A percentile compares a stretch with the other conserved stretches of the same genome.
Evolutionary conservation across 2,888 invertebrate genomes (phyloP).

Genomic region (Scrobipalpa atriplicella): DNA sequence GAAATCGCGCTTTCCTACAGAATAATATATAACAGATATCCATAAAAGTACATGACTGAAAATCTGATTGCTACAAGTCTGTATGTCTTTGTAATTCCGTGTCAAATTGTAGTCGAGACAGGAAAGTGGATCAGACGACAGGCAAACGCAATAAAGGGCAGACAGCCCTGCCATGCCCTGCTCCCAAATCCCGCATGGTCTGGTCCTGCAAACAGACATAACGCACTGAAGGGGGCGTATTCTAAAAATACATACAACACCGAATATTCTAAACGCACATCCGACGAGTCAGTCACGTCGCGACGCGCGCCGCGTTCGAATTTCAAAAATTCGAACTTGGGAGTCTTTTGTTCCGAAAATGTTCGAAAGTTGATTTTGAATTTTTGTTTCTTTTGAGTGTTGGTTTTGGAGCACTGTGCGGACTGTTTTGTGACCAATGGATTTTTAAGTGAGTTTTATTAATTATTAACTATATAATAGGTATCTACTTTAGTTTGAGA

Average conservation of each 20-base stretch:
- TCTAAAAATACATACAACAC: slow-evolving; percentile 71
- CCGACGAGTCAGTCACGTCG: slow-evolving; percentile 62
- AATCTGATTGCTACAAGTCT: too few species aligned
- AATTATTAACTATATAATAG: not conserved
- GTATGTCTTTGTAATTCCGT: too few species aligned
- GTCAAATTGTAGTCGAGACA: not conserved
- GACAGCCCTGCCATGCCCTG: slow-evolving; percentile 11
- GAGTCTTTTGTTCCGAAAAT: slow-evolving; percentile 45
- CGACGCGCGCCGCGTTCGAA: slow-evolving; percentile 49
- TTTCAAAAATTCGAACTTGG: slow-evolving; percentile 43
- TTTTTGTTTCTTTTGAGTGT: slow-evolving; percentile 39
- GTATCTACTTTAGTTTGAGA: too few species aligned
- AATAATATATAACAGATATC: too few species aligned
- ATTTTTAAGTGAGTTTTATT: slow-evolving; percentile 23
- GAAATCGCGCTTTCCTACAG: too few species aligned
- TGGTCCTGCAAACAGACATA: slow-evolving; percentile 43
- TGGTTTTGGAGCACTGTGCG: slow-evolving; percentile 30
- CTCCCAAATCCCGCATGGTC: slow-evolving; percentile 20
- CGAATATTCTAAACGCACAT: slow-evolving; percentile 58
- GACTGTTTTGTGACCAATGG: slow-evolving; percentile 27
- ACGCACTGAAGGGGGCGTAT: slow-evolving; percentile 74
- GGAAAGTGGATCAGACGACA: not conserved
- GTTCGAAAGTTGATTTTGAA: slow-evolving; percentile 39
- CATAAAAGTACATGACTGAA: too few species aligned
- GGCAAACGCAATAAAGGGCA: not conserved